Conservation (phyloP, 2,888 invertebrate species). For the Drosophila fungiperda region DNA sequence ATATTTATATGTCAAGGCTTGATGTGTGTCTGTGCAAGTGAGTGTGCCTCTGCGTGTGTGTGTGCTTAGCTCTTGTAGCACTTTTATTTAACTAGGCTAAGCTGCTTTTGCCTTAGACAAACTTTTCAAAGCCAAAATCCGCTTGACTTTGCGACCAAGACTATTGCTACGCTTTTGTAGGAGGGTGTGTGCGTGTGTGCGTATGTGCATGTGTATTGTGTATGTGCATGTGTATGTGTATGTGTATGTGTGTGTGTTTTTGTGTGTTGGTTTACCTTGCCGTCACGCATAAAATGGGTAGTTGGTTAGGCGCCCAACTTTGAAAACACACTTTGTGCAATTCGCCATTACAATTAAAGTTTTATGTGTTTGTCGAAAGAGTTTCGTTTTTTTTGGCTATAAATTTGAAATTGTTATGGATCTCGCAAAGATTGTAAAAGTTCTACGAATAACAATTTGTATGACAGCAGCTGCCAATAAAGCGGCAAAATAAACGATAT, state of each 20-base stretch:
- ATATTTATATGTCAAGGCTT: neutral
- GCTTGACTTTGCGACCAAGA: conserved; percentile 76
- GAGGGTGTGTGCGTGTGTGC: conserved; percentile 12
- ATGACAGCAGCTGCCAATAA: neutral
- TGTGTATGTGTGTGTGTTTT: neutral
- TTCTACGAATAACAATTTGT: conserved; percentile 10
- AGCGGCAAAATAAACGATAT: neutral
- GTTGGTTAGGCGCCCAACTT: conserved; percentile 30
- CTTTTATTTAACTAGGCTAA: conserved; percentile 80
- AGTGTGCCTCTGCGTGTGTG: conserved; percentile 11
- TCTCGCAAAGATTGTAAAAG: neutral
- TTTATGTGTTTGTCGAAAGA: conserved; percentile 11
- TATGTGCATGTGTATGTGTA: neutral
- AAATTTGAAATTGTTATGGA: conserved; percentile 7
- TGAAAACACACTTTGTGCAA: conserved; percentile 44
- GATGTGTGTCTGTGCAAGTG: neutral
- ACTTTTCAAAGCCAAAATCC: conserved; percentile 73
- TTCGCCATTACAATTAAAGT: conserved; percentile 31
- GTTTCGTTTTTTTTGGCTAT: conserved; percentile 2
- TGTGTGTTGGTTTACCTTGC: conserved; percentile 14
- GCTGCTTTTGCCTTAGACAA: conserved; percentile 72
- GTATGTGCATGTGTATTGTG: neutral
- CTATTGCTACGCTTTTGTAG: conserved; percentile 47
- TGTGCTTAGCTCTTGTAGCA: conserved; percentile 46
- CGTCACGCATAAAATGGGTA: conserved; percentile 41